Evolutionary conservation across 2,888 invertebrate genomes (phyloP).

Genomic region (Dicranocentrus wangi): DNA sequence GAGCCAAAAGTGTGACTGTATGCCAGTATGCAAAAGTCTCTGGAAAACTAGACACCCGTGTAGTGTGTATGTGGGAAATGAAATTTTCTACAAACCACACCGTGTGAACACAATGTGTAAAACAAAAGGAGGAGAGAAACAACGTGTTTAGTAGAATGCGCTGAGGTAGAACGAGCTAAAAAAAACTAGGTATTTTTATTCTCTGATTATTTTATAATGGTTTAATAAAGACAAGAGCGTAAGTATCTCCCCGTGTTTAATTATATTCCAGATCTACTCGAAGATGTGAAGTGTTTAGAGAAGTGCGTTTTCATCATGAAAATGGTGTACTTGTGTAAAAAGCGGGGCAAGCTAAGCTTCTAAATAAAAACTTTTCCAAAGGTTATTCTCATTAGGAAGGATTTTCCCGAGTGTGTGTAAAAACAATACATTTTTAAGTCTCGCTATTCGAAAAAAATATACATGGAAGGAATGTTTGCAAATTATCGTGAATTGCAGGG

Average conservation of each 20-base stretch:
- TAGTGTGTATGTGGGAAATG: background rate
- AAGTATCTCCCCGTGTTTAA: background rate
- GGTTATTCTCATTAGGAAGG: too few species aligned
- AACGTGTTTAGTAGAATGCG: background rate
- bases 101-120: conserved; percentile 3
- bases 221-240: background rate
- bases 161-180: background rate
- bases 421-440: too few species aligned
- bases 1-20: background rate
- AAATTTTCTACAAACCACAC: background rate
- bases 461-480: too few species aligned
- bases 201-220: conserved; percentile 21
- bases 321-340: background rate
- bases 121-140: background rate
- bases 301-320: background rate
- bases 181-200: background rate
- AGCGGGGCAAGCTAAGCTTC: too few species aligned
- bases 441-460: too few species aligned
- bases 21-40: conserved; percentile 2
- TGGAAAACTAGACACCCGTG: too few species aligned
- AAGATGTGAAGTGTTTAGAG: background rate
- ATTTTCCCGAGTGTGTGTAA: too few species aligned
- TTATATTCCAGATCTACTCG: background rate
- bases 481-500: too few species aligned
- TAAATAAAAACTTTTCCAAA: too few species aligned